A percentile compares a stretch with the other conserved stretches of the same genome.
Conservation (phyloP, 2,113 vertebrate genomes). For the Hucho hucho region DNA sequence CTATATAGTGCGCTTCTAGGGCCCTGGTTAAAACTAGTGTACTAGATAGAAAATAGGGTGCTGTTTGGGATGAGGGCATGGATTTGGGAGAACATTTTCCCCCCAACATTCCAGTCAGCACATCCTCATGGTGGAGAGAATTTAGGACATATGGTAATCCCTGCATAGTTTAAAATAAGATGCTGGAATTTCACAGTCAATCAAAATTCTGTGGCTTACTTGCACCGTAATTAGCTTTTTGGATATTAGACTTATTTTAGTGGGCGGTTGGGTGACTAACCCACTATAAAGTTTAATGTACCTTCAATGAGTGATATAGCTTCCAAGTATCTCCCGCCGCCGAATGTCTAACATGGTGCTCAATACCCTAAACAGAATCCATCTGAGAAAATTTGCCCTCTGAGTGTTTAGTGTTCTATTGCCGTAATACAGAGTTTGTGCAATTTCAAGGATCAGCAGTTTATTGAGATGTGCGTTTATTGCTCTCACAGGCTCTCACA, state of each 20-base stretch:
- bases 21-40: no score
- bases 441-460: constrained; percentile 8
- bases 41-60: no score
- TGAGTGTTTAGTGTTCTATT: not conserved
- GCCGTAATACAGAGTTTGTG: not conserved
- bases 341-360: not conserved
- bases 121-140: not conserved
- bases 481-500: constrained; percentile 6
- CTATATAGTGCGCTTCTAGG: no score
- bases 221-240: not conserved
- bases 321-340: not conserved
- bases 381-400: not conserved
- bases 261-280: not conserved
- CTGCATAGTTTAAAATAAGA: not conserved
- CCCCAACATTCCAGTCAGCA: not conserved
- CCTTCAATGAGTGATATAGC: not conserved
- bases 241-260: not conserved
- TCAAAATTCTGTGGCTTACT: not conserved
- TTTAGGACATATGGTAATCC: not conserved
- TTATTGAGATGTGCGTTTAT: constrained; percentile 9
- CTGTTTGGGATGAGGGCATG: not conserved
- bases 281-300: not conserved
- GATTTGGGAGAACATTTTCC: not conserved
- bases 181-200: not conserved
- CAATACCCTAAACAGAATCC: not conserved